Evolutionary conservation across 2,797 vertebrate genomes (phyloP), one percentile per base, ranked within the genome.

Genomic region (Lindbergichthys nudifrons): DNA sequence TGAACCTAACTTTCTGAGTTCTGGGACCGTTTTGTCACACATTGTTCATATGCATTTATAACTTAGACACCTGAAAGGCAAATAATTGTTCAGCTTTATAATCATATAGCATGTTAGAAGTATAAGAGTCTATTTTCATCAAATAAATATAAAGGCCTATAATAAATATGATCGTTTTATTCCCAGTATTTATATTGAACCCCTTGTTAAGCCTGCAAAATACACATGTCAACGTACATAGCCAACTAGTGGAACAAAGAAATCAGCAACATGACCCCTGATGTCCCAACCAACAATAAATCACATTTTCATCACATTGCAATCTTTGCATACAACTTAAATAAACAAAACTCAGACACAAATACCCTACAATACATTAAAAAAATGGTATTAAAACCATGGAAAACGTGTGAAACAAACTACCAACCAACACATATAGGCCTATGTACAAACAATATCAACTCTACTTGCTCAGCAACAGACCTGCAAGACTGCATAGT

Each of bases 361-460:
- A 53, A 53, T 36, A 36, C 32, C 6, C 32, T 2, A 36, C 32
- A 36, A 36, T 36, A 36, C 32, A 36, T 5, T 4, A 9, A 9
- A 2, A 2, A 36, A 36, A 9, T 0, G 0, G 6, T 36, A 36
- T 36, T 36, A 6, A 36, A 36, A 36, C 32, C 8, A 36, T 36
- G 7, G 7, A 6, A 6, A 36, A 36, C 8, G 8, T 36, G 48
- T 50, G 0, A 50, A 50, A 21, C n/a, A 50, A 21, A 0, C 48
- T 7, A 52, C 26, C 26, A 13, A 52, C 23, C 13, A 52, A 26
- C 21, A 19, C 8, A 23, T 21, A 52, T n/a, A n/a, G n/a, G n/a
- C n/a, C n/a, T 14, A n/a, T 21, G 48, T 5, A 11, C 26, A 50
- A 21, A 50, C 4, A 26, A 15, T 14, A 51, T 51, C 14, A 51